Percentiles rank a stretch among this genome's conserved stretches.
phyloP scores from a whole-genome alignment of 2,888 invertebrate species.

The Marronus borbonicus region DNA sequence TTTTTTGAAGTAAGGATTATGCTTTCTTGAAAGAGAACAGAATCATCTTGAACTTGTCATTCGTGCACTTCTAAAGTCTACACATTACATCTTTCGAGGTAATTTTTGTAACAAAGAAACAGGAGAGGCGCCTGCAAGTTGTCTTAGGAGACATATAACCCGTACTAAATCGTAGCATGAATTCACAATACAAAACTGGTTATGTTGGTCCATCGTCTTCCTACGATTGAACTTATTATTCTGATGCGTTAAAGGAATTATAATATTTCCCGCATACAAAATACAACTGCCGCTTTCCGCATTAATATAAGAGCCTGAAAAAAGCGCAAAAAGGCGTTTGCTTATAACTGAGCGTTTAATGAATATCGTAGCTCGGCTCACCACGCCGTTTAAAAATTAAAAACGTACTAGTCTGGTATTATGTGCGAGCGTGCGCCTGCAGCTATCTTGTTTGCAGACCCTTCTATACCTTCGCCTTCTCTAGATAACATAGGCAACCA shows the following conservation, averaged over 20 bases:
- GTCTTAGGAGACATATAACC: neutral
- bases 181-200: slow-evolving; percentile 34
- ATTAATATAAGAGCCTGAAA: slow-evolving; percentile 23
- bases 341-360: slow-evolving; percentile 30
- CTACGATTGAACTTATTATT: slow-evolving; percentile 26
- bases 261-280: slow-evolving; percentile 39
- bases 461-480: slow-evolving; percentile 35
- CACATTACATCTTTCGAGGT: too few species aligned
- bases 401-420: slow-evolving; percentile 44
- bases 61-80: too few species aligned
- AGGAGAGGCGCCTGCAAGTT: too few species aligned
- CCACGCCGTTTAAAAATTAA: slow-evolving; percentile 39
- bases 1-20: too few species aligned
- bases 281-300: slow-evolving; percentile 33
- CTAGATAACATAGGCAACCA: slow-evolving; percentile 29
- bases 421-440: slow-evolving; percentile 27
- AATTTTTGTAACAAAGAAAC: too few species aligned
- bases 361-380: slow-evolving; percentile 33
- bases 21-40: too few species aligned
- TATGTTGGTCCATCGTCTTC: slow-evolving; percentile 26
- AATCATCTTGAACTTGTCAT: too few species aligned
- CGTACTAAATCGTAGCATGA: slow-evolving; percentile 25
- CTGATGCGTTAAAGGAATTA: slow-evolving; percentile 38
- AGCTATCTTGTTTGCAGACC: slow-evolving; percentile 35
- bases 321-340: neutral